These are phyloP conservation scores for Holacanthus passer DNA, from an alignment of 2,113 vertebrate species.

Conservation along the genomic window DNA sequence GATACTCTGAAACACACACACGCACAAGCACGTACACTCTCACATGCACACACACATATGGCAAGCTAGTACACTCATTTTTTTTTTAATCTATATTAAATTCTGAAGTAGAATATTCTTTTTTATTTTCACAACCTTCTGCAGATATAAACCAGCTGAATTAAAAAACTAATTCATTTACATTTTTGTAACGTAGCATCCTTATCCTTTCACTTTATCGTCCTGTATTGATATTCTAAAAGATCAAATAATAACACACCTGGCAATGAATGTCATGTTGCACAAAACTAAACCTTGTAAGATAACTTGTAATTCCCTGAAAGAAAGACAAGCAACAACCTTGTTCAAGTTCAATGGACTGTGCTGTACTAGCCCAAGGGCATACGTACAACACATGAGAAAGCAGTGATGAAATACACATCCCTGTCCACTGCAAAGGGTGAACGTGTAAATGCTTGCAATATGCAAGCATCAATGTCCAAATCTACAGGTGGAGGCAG, in stretches of 20 bases:
- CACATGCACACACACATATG: neutral
- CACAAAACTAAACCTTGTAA: neutral
- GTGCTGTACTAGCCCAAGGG: neutral
- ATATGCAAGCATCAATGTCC: neutral
- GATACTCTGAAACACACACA: slow-evolving; percentile 42
- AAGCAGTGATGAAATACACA: neutral
- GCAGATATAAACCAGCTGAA: neutral
- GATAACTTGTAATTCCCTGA: neutral
- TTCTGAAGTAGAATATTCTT: neutral
- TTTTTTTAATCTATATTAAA: neutral
- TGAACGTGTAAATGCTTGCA: neutral
- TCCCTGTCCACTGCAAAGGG: neutral
- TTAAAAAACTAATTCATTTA: too few species aligned
- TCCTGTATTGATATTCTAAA: neutral
- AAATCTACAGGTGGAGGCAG: neutral
- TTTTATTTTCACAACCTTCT: neutral
- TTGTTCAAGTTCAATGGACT: neutral
- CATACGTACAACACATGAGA: neutral
- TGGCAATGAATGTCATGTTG: neutral
- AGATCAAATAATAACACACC: too few species aligned
- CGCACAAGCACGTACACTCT: slow-evolving; percentile 14
- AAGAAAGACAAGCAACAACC: too few species aligned
- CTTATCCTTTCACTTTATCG: too few species aligned
- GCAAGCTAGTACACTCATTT: neutral
- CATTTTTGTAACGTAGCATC: too few species aligned